Conservation (phyloP, 1,140 invertebrate species). For the Pentalonia nigronervosa region DNA sequence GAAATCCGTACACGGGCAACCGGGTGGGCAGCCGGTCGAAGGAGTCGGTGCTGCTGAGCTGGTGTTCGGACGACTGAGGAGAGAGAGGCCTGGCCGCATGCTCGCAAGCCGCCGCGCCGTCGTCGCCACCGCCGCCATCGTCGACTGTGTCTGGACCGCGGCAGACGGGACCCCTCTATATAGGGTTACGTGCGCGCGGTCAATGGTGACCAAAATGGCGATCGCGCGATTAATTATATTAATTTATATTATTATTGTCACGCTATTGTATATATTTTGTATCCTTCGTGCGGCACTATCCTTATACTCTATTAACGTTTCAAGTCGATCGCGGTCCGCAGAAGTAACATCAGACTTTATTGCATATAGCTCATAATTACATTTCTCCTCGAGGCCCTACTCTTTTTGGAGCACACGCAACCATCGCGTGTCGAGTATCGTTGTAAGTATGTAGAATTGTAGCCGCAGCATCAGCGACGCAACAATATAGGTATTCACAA, state of each 20-base stretch:
- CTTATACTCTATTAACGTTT: background rate
- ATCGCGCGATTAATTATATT: conserved; percentile 8
- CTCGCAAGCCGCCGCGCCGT: conserved; percentile 27
- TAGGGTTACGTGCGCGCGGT: conserved; percentile 49
- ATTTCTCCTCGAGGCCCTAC: background rate
- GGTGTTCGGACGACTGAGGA: conserved; percentile 55
- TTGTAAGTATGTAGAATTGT: background rate
- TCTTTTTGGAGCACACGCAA: background rate
- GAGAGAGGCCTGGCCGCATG: conserved; percentile 30
- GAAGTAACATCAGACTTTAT: background rate
- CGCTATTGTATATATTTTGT: background rate
- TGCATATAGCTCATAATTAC: background rate
- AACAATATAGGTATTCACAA: background rate
- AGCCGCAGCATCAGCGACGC: background rate
- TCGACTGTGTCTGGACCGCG: conserved; percentile 49
- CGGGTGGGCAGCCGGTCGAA: conserved; percentile 51
- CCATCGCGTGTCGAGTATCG: background rate
- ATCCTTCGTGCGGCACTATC: background rate
- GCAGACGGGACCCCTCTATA: conserved; percentile 54
- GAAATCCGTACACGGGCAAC: conserved; percentile 20
- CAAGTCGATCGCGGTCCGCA: background rate
- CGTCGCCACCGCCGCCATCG: conserved; percentile 34
- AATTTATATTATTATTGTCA: background rate
- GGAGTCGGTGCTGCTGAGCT: conserved; percentile 53
- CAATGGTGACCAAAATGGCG: conserved; percentile 55